These are phyloP conservation scores for Heliothis subflexa DNA, from an alignment of 1,140 invertebrate genomes.

Conservation along the genomic window DNA sequence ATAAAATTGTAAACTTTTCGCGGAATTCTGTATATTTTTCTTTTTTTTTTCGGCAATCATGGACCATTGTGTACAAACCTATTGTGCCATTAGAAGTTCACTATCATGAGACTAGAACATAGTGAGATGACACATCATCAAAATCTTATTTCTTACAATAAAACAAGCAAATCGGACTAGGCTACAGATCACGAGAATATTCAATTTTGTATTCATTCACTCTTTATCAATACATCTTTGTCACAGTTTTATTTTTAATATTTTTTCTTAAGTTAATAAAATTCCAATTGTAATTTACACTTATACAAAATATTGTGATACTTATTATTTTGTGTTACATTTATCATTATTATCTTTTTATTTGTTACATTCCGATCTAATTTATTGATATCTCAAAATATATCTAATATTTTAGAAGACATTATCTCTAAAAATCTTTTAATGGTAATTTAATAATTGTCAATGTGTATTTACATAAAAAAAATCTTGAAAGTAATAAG, in stretches of 20 bases:
- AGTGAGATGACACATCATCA: neutral
- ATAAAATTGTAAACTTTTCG: no score
- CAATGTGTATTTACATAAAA: conserved; percentile 5
- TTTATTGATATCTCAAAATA: conserved; percentile 23
- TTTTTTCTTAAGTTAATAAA: neutral
- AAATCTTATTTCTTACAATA: neutral
- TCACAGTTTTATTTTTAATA: neutral
- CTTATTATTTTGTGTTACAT: neutral
- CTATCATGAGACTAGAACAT: conserved; percentile 22
- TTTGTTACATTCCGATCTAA: neutral
- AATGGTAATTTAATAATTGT: neutral
- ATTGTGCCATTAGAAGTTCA: neutral
- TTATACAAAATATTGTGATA: neutral
- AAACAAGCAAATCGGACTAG: conserved; percentile 21
- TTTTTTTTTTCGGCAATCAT: neutral
- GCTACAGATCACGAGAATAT: conserved; percentile 21
- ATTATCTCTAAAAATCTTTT: neutral
- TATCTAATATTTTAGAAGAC: neutral
- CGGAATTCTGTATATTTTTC: neutral
- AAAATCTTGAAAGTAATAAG: neutral
- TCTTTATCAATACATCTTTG: no score
- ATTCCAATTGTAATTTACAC: neutral
- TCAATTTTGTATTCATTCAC: neutral
- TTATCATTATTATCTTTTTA: conserved; percentile 1
- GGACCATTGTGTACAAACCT: neutral